Evolutionary conservation across 2,113 vertebrate species (phyloP).

Genomic region (Anser brachyrhynchus): DNA sequence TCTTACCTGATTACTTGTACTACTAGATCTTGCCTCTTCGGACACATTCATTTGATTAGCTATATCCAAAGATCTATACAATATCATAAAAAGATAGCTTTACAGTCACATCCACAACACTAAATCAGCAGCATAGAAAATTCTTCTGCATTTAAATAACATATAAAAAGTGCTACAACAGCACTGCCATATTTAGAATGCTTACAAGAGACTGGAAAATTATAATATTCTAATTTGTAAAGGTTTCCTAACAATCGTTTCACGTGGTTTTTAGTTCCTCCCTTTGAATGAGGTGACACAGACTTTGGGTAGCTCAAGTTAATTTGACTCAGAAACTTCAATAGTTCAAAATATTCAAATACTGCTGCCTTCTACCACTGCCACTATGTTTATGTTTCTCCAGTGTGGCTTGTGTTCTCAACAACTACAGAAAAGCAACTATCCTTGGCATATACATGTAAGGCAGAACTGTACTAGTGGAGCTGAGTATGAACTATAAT

Average conservation of each 20-base stretch:
- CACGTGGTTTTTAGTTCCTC: not conserved
- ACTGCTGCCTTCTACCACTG: not conserved
- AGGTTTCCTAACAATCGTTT: not conserved
- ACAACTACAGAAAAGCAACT: not conserved
- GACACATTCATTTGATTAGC: constrained; percentile 81
- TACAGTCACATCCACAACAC: not conserved
- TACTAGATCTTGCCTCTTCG: constrained; percentile 83
- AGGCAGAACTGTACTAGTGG: not conserved
- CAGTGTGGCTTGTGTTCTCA: not conserved
- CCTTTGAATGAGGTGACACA: not conserved
- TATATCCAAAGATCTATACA: constrained; percentile 85
- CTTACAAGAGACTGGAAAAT: not conserved
- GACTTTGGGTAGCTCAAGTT: not conserved
- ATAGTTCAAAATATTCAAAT: not conserved
- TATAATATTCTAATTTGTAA: not conserved
- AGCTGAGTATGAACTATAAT: not conserved
- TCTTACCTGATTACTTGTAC: constrained; percentile 83
- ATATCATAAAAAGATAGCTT: not conserved
- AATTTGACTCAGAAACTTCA: not conserved
- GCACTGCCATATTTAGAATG: not conserved
- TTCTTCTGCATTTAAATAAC: not conserved
- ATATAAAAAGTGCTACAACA: not conserved
- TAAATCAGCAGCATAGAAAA: not conserved
- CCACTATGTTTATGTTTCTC: not conserved
- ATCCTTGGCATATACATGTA: not conserved